Base-by-base conservation (phyloP, 2,888 invertebrate species). In the Andrena bicolor region DNA sequence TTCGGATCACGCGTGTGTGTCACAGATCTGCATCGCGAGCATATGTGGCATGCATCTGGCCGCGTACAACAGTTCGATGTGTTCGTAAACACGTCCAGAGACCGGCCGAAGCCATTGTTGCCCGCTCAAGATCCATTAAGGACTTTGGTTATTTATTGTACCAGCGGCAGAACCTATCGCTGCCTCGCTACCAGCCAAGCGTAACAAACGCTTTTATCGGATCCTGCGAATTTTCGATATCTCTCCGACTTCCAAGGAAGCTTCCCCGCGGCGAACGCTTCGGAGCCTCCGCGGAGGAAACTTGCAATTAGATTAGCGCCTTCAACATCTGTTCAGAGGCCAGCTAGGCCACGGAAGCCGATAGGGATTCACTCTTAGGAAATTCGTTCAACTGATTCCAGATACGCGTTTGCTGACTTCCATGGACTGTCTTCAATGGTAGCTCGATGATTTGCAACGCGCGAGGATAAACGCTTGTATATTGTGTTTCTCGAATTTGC, bases 91-190 rank as follows among this genome's bases (percentile, higher is more conserved):
- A 82, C 69, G 83, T 78, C 85, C 87, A 85, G 87, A 78, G 86
- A 88, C 89, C 82, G 79, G 82, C 73, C 70, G 85, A 76, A 84
- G 87, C 87, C 89, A 90, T 92, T 91, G 91, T 92, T 90, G 86
- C 84, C 83, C 88, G 80, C 85, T 85, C 85, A 83, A 89, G 91
- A 90, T 92, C 92, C 93, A 93, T 92, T 92, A 93, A 89, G 90
- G 90, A 89, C 88, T 90, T 88, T 83, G 86, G 90, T 92, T 92
- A 91, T 91, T 92, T 90, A 91, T 91, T 90, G 69, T 68, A 80
- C 78, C 64, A 82, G 64, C 76, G 82, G 74, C 79, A 76, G 76
- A 71, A 69, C 69, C 16, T 65, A 72, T 75, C 71, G 70, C 26
- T 32, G 26, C 72, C 51, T 32, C 60, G 51, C 60, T 35, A 70